Conservation (phyloP, 2,888 invertebrate species). For the Neria commutata region DNA sequence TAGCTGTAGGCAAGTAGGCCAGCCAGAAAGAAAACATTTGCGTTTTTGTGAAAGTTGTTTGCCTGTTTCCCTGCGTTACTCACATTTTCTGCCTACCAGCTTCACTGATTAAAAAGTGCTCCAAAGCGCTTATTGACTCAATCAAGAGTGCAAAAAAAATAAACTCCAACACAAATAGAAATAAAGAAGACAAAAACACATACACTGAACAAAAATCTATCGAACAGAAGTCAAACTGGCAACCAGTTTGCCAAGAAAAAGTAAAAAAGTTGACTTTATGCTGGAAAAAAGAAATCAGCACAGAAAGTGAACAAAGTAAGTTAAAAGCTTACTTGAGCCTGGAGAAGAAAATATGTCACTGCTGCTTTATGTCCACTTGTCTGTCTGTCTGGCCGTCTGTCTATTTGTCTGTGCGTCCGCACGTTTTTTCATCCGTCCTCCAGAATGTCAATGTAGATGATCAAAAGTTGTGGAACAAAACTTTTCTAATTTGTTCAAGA, state of each 20-base stretch:
- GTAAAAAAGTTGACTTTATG: not conserved
- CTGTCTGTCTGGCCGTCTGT: not conserved
- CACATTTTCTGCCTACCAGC: not conserved
- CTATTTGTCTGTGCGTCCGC: not conserved
- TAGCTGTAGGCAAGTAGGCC: no score
- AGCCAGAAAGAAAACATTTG: not conserved
- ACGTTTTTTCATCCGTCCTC: not conserved
- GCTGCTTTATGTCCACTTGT: not conserved
- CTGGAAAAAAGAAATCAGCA: not conserved
- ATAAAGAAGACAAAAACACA: not conserved
- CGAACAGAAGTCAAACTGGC: no score
- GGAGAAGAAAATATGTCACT: not conserved
- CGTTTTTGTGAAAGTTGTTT: not conserved
- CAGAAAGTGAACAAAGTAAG: not conserved
- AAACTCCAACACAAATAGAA: not conserved
- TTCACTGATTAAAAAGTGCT: not conserved
- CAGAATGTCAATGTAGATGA: not conserved
- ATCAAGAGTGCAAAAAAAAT: not conserved
- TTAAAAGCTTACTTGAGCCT: not conserved
- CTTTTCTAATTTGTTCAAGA: conserved; percentile 4
- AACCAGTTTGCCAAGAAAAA: not conserved
- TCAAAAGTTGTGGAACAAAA: not conserved
- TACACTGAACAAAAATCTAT: not conserved
- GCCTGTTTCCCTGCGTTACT: not conserved
- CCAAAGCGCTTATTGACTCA: not conserved